Percentiles rank a stretch among this genome's conserved stretches.
Evolutionary conservation across 2,888 invertebrate species (phyloP).

Genomic region (Coecobrya sp.): DNA sequence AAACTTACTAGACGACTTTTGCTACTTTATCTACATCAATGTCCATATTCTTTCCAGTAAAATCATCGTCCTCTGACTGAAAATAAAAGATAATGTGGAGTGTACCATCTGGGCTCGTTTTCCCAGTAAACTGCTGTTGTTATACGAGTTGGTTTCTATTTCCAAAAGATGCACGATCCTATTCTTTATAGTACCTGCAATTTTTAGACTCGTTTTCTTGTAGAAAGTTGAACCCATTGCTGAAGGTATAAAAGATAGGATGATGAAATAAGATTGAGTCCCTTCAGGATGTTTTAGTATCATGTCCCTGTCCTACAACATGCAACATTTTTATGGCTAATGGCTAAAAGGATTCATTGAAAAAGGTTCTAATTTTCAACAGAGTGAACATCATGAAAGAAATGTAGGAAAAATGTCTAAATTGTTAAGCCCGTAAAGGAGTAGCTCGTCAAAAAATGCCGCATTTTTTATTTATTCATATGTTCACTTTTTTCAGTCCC

Average conservation of each 20-base stretch:
- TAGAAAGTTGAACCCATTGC: not conserved
- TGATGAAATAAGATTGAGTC: constrained; percentile 67
- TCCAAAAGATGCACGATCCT: not conserved
- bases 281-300: constrained; percentile 64
- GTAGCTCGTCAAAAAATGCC: constrained; percentile 21
- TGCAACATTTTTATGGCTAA: constrained; percentile 42
- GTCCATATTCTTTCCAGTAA: constrained; percentile 22
- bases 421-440: not conserved
- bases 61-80: not conserved
- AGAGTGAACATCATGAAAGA: constrained; percentile 32
- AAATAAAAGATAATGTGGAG: constrained; percentile 66
- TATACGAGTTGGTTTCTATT: not conserved
- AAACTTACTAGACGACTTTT: constrained; percentile 9
- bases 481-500: constrained; percentile 11
- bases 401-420: constrained; percentile 19
- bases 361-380: constrained; percentile 62
- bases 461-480: constrained; percentile 43
- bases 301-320: constrained; percentile 46
- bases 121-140: not conserved
- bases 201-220: not conserved
- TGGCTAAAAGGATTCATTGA: constrained; percentile 53
- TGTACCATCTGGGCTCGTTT: constrained; percentile 30
- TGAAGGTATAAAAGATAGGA: constrained; percentile 6
- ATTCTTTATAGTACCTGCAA: not conserved
- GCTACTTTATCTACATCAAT: constrained; percentile 34